These are phyloP conservation scores for Rhincodon typus DNA, from an alignment of 2,797 vertebrate species.

Conservation along the genomic window DNA sequence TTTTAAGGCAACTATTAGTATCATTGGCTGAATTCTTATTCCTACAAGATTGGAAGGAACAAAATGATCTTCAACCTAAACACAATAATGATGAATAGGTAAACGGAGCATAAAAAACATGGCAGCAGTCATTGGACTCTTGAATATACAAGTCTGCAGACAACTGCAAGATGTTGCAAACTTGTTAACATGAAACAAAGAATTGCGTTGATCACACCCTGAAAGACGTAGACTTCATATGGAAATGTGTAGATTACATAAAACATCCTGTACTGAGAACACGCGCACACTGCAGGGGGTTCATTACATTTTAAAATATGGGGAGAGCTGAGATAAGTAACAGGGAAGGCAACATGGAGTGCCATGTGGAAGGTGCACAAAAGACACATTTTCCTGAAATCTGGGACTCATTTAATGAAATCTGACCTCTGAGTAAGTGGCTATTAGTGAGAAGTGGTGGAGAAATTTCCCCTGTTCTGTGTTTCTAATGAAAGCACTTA, in stretches of 20 bases:
- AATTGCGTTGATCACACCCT: constrained; percentile 34
- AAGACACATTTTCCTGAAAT: constrained; percentile 34
- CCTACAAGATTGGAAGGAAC: background rate
- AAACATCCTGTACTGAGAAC: constrained; percentile 23
- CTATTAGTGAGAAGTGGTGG: background rate
- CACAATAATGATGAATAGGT: background rate
- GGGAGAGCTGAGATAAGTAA: constrained; percentile 34
- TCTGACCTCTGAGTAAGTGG: constrained; percentile 29
- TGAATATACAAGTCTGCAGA: constrained; percentile 1
- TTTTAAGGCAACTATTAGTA: background rate
- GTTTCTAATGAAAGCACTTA: background rate
- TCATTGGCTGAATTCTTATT: too few relatives aligned
- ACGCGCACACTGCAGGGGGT: background rate
- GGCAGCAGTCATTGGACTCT: background rate
- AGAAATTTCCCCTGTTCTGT: background rate
- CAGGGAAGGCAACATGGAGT: constrained; percentile 27
- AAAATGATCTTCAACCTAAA: too few relatives aligned
- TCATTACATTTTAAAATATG: constrained; percentile 37
- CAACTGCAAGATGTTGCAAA: background rate
- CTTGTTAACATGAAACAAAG: background rate
- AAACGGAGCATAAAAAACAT: background rate
- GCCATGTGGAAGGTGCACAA: constrained; percentile 26
- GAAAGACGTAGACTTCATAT: constrained; percentile 25
- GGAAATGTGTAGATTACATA: constrained; percentile 33
- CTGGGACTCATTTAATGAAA: constrained; percentile 37